Evolutionary conservation across 1,140 invertebrate species (phyloP).

Genomic region (Drosophila paulistorum): DNA sequence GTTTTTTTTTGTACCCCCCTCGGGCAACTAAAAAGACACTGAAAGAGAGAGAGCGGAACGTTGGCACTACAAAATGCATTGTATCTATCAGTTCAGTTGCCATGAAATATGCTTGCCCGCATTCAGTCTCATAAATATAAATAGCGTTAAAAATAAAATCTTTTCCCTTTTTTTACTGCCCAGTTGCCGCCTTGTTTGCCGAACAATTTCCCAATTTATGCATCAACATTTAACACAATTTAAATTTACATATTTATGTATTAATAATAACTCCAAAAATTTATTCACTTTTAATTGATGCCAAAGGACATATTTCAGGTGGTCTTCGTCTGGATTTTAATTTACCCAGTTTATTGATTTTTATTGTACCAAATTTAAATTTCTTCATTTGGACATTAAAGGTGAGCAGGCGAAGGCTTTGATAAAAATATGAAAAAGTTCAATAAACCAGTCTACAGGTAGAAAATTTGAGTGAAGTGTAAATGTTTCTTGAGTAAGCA

Average conservation of each 20-base stretch:
- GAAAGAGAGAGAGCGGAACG: not conserved
- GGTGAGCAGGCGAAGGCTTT: too few species aligned
- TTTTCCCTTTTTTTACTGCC: slow-evolving; percentile 29
- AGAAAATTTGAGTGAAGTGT: too few species aligned
- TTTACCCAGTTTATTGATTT: not conserved
- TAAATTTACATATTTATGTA: slow-evolving; percentile 37
- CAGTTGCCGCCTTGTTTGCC: slow-evolving; percentile 24
- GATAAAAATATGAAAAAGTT: too few species aligned
- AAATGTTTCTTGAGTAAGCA: too few species aligned
- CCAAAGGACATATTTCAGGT: slow-evolving; percentile 2
- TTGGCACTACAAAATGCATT: slow-evolving; percentile 73
- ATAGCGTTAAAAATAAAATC: slow-evolving; percentile 65
- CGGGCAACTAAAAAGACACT: slow-evolving; percentile 31
- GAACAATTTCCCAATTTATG: slow-evolving; percentile 52
- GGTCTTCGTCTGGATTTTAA: not conserved
- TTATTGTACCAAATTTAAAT: not conserved
- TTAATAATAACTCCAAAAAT: slow-evolving; percentile 3
- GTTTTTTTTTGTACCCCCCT: not conserved
- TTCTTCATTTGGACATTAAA: not conserved
- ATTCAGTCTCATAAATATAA: slow-evolving; percentile 79
- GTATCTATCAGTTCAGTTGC: slow-evolving; percentile 73
- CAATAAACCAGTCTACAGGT: too few species aligned
- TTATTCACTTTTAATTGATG: slow-evolving; percentile 3
- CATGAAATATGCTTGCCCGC: slow-evolving; percentile 72
- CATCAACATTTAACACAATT: slow-evolving; percentile 74